Conservation (phyloP, 2,113 vertebrate species). For the Amphiprion ocellaris region DNA sequence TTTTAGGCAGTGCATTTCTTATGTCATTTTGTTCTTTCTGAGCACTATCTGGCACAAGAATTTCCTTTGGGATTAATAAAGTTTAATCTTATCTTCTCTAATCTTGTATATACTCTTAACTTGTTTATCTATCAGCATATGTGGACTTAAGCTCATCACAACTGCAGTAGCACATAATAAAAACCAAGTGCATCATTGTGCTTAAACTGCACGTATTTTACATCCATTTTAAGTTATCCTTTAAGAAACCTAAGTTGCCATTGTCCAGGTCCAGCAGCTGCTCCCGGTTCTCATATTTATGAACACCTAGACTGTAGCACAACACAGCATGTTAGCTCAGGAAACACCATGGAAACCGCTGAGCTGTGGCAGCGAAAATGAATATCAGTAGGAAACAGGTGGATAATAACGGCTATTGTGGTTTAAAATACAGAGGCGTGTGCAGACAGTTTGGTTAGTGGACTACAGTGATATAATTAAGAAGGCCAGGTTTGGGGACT, state of each 20-base stretch:
- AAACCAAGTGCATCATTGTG: too few species aligned
- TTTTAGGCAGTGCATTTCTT: too few species aligned
- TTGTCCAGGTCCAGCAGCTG: constrained; percentile 31
- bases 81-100: too few species aligned
- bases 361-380: constrained; percentile 33
- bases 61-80: too few species aligned
- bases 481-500: constrained; percentile 21
- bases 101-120: too few species aligned
- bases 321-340: constrained; percentile 17
- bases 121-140: too few species aligned
- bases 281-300: constrained; percentile 57
- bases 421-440: constrained; percentile 37
- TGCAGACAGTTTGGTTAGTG: constrained; percentile 48
- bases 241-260: constrained; percentile 1
- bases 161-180: neutral
- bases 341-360: constrained; percentile 35
- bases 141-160: neutral
- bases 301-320: constrained; percentile 68
- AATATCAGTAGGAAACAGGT: constrained; percentile 30
- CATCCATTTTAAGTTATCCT: neutral
- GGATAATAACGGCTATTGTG: constrained; percentile 35
- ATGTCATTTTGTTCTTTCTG: too few species aligned
- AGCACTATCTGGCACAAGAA: too few species aligned
- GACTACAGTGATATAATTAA: constrained; percentile 81
- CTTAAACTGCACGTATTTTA: neutral